Evolutionary conservation across 2,113 vertebrate genomes (phyloP), one percentile per base, ranked within the genome.

Genomic region (Rhagologus leucostigma): DNA sequence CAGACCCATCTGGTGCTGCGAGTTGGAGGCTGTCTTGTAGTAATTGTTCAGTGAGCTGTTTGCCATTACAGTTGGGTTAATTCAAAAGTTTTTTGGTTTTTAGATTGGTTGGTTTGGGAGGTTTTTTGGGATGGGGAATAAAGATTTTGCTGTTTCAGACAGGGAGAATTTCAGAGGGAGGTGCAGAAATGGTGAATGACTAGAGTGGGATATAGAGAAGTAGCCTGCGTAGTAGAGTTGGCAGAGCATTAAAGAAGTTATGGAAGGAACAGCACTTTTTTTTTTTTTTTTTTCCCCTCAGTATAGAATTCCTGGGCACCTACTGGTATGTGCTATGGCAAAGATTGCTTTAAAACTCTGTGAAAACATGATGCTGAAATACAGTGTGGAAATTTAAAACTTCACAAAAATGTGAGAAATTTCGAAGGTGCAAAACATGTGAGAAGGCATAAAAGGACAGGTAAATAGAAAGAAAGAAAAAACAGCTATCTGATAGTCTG

Each of bases 81-180:
- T 95, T 69, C 78, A 39, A 39, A 87, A 84, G 24, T 11, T 4
- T 37, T n/a, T 53, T 6, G 11, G 11, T 1, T 42, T n/a, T 41
- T 41, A 41, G 41, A 16, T 65, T 84, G 23, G 18, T 56, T 35
- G 12, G 15, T 12, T 57, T 59, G 22, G 42, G 42, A 37, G 16
- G 1, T 3, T 2, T 42, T 27, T 41, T 49, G 8, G 56, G 47
- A n/a, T 46, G 94, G 93, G 4, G 49, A 96, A 96, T 93, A 97
- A 98, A 97, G 97, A 94, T 97, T 71, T 46, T 57, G 49, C 68
- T 83, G 21, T 39, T 95, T 91, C 29, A 53, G 32, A 44, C 1
- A 19, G 35, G 52, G 35, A 59, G 16, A 52, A 49, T 37, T 74
- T n/a, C 56, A 84, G 35, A 87, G 18, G 19, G 47, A 76, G 19